Base-by-base conservation (phyloP, 2,888 invertebrate genomes). In the Trissolcus japonicus region DNA sequence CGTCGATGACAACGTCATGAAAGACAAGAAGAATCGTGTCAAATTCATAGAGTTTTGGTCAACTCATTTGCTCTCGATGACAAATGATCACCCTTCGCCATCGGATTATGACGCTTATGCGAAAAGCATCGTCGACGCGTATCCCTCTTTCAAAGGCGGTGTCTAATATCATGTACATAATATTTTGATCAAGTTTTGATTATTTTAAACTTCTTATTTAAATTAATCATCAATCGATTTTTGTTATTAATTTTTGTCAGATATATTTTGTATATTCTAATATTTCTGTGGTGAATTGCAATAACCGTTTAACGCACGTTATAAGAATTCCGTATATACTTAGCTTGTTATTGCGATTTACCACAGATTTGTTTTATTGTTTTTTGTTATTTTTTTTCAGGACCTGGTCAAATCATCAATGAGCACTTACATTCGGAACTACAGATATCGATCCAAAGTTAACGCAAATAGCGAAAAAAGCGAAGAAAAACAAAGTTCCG, bases 31-130 rank as follows among this genome's bases (percentile, higher is more conserved):
- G 4, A 17, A 51, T 2, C 50, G 61, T 6, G 14, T 11, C 19
- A 61, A 61, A 25, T 61, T 61, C 13, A 51, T 61, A 11, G 40
- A 41, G 17, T 61, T 61, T 61, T 61, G 50, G 50, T 19, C 61
- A 35, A n/a, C n/a, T 13, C 13, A 61, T 14, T 61, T 61, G 40
- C 9, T 50, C 4, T 9, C 19, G 3, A 7, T 61, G 9, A 61
- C 61, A 13, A 25, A 61, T 40, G 40, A 19, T 16, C 40, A 51
- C 11, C 61, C 61, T 29, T 14, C 55, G 6, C 13, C 17, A 2
- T 40, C 55, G n/a, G 55, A 35, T 6, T 55, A 55, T 19, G 40
- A 35, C 9, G 55, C 40, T 16, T 55, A 55, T 55, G 16, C 55
- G 2, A 40, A 40, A 40, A 55, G 40, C 11, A 40, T 55, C 40